Percentiles rank a stretch among this genome's conserved stretches.
Evolutionary conservation across 2,113 vertebrate genomes (phyloP).

Genomic region (Nansenia antarctica): DNA sequence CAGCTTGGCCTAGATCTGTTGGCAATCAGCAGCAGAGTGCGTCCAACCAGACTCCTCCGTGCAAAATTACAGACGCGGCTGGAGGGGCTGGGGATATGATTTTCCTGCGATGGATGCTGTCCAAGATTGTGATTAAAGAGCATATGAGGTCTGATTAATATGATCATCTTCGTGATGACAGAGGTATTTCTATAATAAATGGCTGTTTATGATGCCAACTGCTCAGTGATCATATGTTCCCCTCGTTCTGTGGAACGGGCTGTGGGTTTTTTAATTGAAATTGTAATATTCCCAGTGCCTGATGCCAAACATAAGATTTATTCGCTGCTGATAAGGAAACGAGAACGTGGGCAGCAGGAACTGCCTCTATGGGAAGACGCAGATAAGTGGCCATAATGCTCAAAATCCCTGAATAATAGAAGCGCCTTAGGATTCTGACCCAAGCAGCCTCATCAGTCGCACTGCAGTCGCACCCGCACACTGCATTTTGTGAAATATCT

Average conservation of each 20-base stretch:
- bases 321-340: slow-evolving; percentile 37
- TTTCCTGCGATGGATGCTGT: slow-evolving; percentile 52
- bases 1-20: slow-evolving; percentile 40
- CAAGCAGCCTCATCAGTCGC: slow-evolving; percentile 29
- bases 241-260: slow-evolving; percentile 24
- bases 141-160: slow-evolving; percentile 70
- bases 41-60: slow-evolving; percentile 26
- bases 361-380: slow-evolving; percentile 39
- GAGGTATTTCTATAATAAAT: slow-evolving; percentile 68
- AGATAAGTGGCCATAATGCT: slow-evolving; percentile 57
- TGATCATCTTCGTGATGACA: slow-evolving; percentile 61
- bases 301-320: slow-evolving; percentile 46
- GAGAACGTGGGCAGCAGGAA: slow-evolving; percentile 20
- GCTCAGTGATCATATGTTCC: slow-evolving; percentile 29
- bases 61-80: slow-evolving; percentile 44
- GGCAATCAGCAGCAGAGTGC: slow-evolving; percentile 53
- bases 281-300: slow-evolving; percentile 36
- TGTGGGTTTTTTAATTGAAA: slow-evolving; percentile 45
- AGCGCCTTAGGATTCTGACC: slow-evolving; percentile 53
- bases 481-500: slow-evolving; percentile 61
- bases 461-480: no score
- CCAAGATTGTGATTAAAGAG: slow-evolving; percentile 73
- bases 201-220: slow-evolving; percentile 59
- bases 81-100: slow-evolving; percentile 48
- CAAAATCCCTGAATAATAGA: slow-evolving; percentile 57